Conservation (phyloP, 2,888 invertebrate genomes). For the Agrenia bidenticulata region DNA sequence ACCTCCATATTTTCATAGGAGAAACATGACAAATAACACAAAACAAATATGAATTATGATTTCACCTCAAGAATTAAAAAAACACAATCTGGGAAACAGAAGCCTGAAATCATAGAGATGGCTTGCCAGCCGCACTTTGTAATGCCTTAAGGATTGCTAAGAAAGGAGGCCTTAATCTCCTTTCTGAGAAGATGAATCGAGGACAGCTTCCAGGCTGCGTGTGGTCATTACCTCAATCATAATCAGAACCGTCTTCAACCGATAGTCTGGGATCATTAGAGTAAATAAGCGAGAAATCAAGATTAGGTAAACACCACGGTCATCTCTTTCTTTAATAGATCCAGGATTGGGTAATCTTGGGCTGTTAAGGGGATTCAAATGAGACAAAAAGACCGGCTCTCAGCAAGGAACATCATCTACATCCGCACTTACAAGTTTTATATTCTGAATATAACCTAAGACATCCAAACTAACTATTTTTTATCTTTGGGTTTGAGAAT, state of each 20-base stretch:
- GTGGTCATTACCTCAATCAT: slow-evolving; percentile 15
- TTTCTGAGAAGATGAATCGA: slow-evolving; percentile 1
- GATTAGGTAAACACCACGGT: slow-evolving; percentile 29
- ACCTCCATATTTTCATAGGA: neutral
- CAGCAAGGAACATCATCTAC: slow-evolving; percentile 1
- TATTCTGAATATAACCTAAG: no score
- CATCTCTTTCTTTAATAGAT: slow-evolving; percentile 16
- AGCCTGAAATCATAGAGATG: neutral
- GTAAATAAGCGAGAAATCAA: slow-evolving; percentile 25
- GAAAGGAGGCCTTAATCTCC: no score
- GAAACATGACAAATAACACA: neutral
- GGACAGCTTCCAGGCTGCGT: neutral
- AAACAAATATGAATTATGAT: slow-evolving; percentile 13
- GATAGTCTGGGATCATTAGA: neutral
- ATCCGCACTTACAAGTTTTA: neutral
- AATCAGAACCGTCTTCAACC: neutral
- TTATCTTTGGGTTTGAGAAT: no score
- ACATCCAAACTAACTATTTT: no score
- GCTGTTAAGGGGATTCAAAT: slow-evolving; percentile 10
- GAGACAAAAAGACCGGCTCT: slow-evolving; percentile 17
- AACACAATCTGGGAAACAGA: neutral
- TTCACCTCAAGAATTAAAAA: neutral
- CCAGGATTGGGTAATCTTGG: slow-evolving; percentile 10
- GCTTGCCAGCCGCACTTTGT: no score
- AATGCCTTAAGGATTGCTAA: no score